Conservation (phyloP, 2,888 invertebrate genomes). For the Drosophila infuscata region DNA sequence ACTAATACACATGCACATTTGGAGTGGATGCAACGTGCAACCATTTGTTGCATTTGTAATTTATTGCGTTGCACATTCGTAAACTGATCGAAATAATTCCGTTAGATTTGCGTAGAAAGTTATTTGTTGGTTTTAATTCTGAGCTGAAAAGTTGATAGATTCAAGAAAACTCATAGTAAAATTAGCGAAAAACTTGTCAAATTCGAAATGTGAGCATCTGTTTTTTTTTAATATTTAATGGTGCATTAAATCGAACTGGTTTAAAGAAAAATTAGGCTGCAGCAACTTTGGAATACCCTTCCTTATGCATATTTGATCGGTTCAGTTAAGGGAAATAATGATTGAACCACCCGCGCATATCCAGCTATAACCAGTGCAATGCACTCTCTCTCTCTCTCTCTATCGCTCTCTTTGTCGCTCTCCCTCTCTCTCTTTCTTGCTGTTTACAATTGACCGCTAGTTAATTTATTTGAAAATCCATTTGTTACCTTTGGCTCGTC, state of each 20-base stretch:
- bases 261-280: no score
- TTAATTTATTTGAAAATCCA: constrained; percentile 79
- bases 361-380: constrained; percentile 56
- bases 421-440: constrained; percentile 20
- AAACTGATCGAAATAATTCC: not conserved
- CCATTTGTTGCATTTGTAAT: not conserved
- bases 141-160: not conserved
- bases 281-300: not conserved
- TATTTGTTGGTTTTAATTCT: not conserved
- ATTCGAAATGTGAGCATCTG: no score
- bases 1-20: constrained; percentile 10
- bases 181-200: no score
- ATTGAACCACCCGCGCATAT: constrained; percentile 32
- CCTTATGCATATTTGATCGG: not conserved
- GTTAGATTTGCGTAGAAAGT: not conserved
- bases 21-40: not conserved
- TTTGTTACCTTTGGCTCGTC: constrained; percentile 77
- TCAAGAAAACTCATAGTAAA: no score
- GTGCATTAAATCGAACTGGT: no score
- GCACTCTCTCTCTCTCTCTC: constrained; percentile 27
- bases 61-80: not conserved
- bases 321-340: not conserved
- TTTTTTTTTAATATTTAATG: no score
- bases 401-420: not conserved
- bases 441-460: constrained; percentile 70